phyloP scores from a whole-genome alignment of 2,113 vertebrate genomes.

The Centropristis striata region DNA sequence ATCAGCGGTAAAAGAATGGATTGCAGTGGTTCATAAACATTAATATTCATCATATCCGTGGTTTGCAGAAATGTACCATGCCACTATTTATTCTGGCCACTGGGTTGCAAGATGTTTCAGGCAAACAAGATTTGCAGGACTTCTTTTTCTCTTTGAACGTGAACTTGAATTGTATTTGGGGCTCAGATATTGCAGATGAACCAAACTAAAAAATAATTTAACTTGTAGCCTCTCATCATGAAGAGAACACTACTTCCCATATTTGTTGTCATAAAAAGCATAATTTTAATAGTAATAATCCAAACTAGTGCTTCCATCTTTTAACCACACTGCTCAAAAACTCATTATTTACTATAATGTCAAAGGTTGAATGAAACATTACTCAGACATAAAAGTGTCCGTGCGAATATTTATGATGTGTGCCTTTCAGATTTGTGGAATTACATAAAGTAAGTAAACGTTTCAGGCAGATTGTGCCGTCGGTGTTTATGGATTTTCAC shows the following conservation, averaged over 20 bases:
- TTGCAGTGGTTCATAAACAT: too few relatives aligned
- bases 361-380: constrained; percentile 13
- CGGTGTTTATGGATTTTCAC: constrained; percentile 64
- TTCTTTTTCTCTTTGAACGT: background rate
- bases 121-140: background rate
- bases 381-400: constrained; percentile 8
- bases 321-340: background rate
- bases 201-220: background rate
- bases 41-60: too few relatives aligned
- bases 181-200: too few relatives aligned
- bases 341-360: constrained; percentile 21
- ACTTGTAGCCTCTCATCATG: background rate
- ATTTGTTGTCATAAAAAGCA: constrained; percentile 8
- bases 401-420: constrained; percentile 62
- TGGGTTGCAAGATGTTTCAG: too few relatives aligned
- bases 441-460: constrained; percentile 46
- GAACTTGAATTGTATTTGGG: background rate
- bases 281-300: constrained; percentile 6
- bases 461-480: constrained; percentile 1
- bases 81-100: too few relatives aligned
- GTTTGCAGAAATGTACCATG: too few relatives aligned
- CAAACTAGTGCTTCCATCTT: background rate
- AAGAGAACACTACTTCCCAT: background rate
- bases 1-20: too few relatives aligned
- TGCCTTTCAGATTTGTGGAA: constrained; percentile 44